A percentile compares a stretch with the other conserved stretches of the same genome.
Evolutionary conservation across 2,797 vertebrate genomes (phyloP).

Genomic region (Urosaurus nigricauda): DNA sequence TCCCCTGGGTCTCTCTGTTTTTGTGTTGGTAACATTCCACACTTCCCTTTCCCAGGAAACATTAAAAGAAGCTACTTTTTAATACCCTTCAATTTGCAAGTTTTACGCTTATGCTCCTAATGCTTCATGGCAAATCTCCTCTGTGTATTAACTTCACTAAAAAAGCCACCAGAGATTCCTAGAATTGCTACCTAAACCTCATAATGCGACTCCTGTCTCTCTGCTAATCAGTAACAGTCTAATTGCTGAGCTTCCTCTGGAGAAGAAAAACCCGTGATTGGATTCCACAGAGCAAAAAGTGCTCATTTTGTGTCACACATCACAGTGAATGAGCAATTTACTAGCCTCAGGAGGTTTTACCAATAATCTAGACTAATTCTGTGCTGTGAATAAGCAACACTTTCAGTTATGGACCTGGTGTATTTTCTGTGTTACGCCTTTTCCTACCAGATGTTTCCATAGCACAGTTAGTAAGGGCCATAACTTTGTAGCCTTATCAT

Average conservation of each 20-base stretch:
- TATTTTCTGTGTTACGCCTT: not conserved
- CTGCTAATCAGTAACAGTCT: constrained; percentile 1
- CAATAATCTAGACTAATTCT: not conserved
- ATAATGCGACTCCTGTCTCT: not conserved
- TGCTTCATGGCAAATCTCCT: not conserved
- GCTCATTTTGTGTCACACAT: not conserved
- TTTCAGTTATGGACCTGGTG: constrained; percentile 1
- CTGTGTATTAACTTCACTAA: accelerated
- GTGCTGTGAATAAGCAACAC: not conserved
- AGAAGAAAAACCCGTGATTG: not conserved
- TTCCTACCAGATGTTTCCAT: not conserved
- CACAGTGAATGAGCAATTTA: not conserved
- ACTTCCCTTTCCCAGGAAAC: not conserved
- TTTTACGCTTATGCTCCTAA: not conserved
- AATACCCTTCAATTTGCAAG: constrained; percentile 4
- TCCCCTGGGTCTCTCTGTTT: constrained; percentile 5
- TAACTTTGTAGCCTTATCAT: not conserved
- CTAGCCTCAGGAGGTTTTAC: not conserved
- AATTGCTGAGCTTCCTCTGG: not conserved
- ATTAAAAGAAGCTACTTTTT: not conserved
- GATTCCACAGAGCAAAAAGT: not conserved
- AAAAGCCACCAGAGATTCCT: not conserved
- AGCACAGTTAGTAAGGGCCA: not conserved
- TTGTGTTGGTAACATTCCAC: constrained; percentile 9
- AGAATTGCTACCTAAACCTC: accelerated